Evolutionary conservation across 2,888 invertebrate genomes (phyloP), one percentile per base, ranked within the genome.

Genomic region (Tromatobia lineatoria): DNA sequence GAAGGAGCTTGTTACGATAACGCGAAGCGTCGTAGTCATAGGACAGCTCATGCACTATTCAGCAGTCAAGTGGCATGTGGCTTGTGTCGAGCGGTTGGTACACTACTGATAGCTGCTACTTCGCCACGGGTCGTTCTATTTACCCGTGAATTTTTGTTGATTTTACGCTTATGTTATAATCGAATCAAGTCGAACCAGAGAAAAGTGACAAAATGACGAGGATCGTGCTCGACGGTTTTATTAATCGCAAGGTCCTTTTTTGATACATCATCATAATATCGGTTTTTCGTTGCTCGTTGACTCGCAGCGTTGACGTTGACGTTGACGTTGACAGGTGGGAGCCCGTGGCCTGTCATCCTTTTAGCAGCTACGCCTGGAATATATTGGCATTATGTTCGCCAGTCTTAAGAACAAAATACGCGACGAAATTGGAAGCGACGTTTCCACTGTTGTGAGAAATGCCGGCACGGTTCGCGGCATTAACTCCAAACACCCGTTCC

Each of bases 351-450:
- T 83, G 85, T 85, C 85, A 86, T 76, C 71, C 42, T 42, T 79
- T 15, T 54, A 25, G 52, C 13, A 64, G 18, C 50, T 50, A 25
- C 13, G 18, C 59, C 13, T n/a, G 69, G 67, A 47, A 69, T 50
- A 73, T 59, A n/a, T 34, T 29, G 47, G 64, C 50, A 83, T 50
- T 74, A 98, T 98, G 98, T 98, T 98, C 94, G 96, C 97, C 73
- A 97, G 97, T 91, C 94, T 98, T 87, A 98, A 98, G 94, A 98
- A 97, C 94, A 98, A 98, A 95, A 98, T 98, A 89, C 96, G 97
- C 89, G 97, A 98, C 93, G 98, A 98, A 95, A 97, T 97, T 86
- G 98, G 98, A 70, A 97, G 96, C 92, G 97, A 98, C 93, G 95
- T 97, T 66, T 95, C 95, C 88, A 94, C 93, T 20, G 92, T 93